Evolutionary conservation across 2,113 vertebrate species (phyloP).

Genomic region (Puntigrus tetrazona): DNA sequence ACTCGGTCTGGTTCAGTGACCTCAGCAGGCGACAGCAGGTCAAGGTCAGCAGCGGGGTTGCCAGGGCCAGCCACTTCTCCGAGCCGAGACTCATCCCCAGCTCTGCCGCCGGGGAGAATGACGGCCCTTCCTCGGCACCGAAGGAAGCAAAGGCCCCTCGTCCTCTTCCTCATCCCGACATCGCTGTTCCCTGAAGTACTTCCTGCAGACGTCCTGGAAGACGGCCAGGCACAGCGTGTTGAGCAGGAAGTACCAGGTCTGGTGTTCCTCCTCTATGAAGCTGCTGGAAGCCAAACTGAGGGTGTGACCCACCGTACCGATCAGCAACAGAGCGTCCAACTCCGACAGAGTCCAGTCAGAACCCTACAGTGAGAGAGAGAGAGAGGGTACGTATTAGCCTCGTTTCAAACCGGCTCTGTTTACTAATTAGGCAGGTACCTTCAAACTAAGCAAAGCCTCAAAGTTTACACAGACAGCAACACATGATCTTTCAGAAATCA

Average conservation of each 20-base stretch:
- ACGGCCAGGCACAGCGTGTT: conserved; percentile 88
- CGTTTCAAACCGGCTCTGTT: not conserved
- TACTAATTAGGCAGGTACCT: not conserved
- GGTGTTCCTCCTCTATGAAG: conserved; percentile 96
- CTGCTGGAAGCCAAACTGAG: conserved; percentile 91
- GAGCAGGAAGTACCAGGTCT: conserved; percentile 96
- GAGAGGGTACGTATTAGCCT: conserved; percentile 5
- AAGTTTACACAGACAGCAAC: not conserved
- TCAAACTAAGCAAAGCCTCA: not conserved
- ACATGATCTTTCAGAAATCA: not conserved
- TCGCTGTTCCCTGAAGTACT: conserved; percentile 72
- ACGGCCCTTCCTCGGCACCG: conserved; percentile 51
- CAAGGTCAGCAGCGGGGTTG: conserved; percentile 83
- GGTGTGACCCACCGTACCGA: conserved; percentile 86
- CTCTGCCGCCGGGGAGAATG: conserved; percentile 41
- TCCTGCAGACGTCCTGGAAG: conserved; percentile 85
- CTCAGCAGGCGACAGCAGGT: conserved; percentile 89
- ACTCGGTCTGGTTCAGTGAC: conserved; percentile 92
- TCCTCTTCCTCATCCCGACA: conserved; percentile 52
- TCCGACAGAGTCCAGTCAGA: conserved; percentile 81
- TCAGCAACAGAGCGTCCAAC: conserved; percentile 81
- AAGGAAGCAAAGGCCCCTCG: conserved; percentile 56
- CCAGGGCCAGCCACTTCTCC: conserved; percentile 84
- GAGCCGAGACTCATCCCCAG: conserved; percentile 56
- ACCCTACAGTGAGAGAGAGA: conserved; percentile 48